phyloP scores from a whole-genome alignment of 2,113 vertebrate genomes.

The Ptilonorhynchus violaceus region DNA sequence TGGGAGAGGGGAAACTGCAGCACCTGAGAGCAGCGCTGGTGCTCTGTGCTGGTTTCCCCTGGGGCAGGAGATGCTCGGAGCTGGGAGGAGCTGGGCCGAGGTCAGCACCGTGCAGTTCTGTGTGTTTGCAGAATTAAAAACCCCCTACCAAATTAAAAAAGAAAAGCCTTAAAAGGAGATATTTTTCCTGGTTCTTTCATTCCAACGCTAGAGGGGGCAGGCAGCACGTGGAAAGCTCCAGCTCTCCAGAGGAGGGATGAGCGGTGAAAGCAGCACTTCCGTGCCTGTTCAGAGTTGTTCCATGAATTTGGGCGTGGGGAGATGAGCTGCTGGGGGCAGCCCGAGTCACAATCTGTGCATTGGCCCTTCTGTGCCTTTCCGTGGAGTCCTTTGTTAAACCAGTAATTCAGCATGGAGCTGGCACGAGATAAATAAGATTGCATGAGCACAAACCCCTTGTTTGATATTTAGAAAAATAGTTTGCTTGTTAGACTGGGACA shows the following conservation, averaged over 20 bases:
- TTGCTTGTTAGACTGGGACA: neutral
- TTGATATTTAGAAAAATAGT: neutral
- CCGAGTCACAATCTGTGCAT: neutral
- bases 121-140: neutral
- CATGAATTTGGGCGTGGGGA: neutral
- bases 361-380: neutral
- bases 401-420: neutral
- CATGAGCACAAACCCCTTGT: neutral
- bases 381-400: neutral
- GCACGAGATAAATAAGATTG: neutral
- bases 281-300: neutral
- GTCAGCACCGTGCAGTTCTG: neutral
- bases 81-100: neutral
- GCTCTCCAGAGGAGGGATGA: neutral
- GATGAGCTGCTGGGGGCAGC: constrained; percentile 10
- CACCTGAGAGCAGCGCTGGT: fast-evolving
- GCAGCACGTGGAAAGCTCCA: neutral
- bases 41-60: neutral
- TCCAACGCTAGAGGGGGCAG: constrained; percentile 41
- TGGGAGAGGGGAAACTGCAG: neutral
- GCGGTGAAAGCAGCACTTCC: neutral
- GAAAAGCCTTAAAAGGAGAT: neutral
- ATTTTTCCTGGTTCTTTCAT: neutral
- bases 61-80: neutral
- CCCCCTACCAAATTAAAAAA: fast-evolving